These are phyloP conservation scores for Callyntrura sp. DNA, from an alignment of 2,888 invertebrate species.

Conservation along the genomic window DNA sequence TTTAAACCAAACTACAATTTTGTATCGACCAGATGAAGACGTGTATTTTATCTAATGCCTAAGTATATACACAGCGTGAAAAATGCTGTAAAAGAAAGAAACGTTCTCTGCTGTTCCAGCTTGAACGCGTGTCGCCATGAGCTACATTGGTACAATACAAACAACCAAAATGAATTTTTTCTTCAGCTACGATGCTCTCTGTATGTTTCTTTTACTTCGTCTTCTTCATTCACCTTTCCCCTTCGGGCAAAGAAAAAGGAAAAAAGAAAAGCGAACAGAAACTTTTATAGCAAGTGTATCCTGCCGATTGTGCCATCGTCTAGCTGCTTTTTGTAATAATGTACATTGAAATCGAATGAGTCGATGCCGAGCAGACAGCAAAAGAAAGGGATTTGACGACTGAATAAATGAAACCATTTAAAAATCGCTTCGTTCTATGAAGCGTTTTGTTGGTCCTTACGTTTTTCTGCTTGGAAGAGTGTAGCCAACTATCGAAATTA, in stretches of 20 bases:
- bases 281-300: background rate
- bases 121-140: background rate
- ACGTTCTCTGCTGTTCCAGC: conserved; percentile 1
- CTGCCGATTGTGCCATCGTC: conserved; percentile 21
- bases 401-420: conserved; percentile 27
- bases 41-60: too few species aligned
- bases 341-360: too few species aligned
- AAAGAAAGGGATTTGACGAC: background rate
- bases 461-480: too few species aligned
- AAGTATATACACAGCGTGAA: too few species aligned
- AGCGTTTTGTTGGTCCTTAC: background rate
- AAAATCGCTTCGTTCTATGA: background rate
- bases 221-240: conserved; percentile 28
- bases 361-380: background rate
- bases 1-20: background rate
- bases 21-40: conserved; percentile 19
- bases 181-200: background rate
- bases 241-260: conserved; percentile 20
- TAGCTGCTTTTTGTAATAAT: too few species aligned
- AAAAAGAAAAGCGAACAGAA: background rate
- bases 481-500: too few species aligned
- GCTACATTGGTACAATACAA: conserved; percentile 39
- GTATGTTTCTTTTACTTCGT: conserved; percentile 34
- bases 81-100: too few species aligned
- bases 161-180: conserved; percentile 61